Base-by-base conservation (phyloP, 2,888 invertebrate genomes). In the Smittia sp. region DNA sequence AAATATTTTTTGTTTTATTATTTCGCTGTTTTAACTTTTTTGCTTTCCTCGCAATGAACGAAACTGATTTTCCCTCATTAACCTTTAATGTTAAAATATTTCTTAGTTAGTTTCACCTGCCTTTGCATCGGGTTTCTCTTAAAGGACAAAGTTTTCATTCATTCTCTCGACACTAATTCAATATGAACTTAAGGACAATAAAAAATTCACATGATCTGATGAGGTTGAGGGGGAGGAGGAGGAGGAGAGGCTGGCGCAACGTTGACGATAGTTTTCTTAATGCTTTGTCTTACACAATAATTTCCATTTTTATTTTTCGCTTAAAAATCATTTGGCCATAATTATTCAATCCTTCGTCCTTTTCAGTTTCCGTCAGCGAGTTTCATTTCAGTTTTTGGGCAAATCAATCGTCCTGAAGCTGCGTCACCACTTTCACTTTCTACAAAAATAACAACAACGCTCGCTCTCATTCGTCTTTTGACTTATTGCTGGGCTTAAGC, bases 311-410 rank as follows among this genome's bases (percentile, higher is more conserved):
- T 58, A 15, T 52, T 46, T 46, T 46, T 58, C 58, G 58, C 58
- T 58, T 58, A 58, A 20, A 58, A 58, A 58, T 58, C 58, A 20
- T 58, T 58, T 58, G 58, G 58, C 58, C 58, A 58, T 58, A 58
- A 58, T 58, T 58, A 58, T 18, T 18, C 3, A 20, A 20, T 58
- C 58, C 22, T 58, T 32, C 32, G 9, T 32, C 9, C 32, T 9
- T 32, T 4, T 58, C 58, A 20, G n/a, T 58, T 18, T 58, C 22
- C 4, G 11, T 38, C 38, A 38, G 38, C 38, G 38, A 52, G 3
- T 52, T 52, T 52, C 15, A 15, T 52, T 58, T 18, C 22, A 20
- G 6, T 52, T 58, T 58, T 18, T 22, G 58, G n/a, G 52, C 52
- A 46, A 15, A 46, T 11, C 52, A 13, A 15, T 58, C 15, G 15